Evolutionary conservation across 64 coral and sea anemone species (phyloP).

Genomic region (Astreopora myriophthalma): DNA sequence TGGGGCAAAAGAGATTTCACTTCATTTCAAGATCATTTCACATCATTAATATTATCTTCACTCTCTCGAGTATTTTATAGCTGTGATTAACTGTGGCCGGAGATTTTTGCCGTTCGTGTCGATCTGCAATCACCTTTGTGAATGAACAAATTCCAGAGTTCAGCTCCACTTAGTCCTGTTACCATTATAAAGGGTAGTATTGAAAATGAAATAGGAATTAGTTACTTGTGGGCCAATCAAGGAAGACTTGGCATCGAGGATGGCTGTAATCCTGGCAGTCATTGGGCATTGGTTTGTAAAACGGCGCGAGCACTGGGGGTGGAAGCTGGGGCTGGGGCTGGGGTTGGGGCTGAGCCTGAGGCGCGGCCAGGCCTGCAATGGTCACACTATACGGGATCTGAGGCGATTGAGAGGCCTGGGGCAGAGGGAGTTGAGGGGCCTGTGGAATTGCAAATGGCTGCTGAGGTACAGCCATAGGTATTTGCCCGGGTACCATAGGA

Average conservation of each 20-base stretch:
- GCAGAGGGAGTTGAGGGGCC: slow-evolving; percentile 27
- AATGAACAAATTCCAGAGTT: no score
- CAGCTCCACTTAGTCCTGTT: no score
- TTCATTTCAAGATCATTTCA: no score
- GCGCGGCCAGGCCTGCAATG: background rate
- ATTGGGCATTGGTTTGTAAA: slow-evolving; percentile 67
- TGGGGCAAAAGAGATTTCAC: no score
- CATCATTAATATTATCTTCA: no score
- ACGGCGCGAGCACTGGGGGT: background rate
- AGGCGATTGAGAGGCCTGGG: slow-evolving; percentile 9
- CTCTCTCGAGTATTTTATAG: no score
- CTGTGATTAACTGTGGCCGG: no score
- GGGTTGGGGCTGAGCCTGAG: slow-evolving; percentile 40
- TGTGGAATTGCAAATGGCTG: slow-evolving; percentile 34
- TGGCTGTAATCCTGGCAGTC: slow-evolving; percentile 75
- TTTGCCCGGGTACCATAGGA: slow-evolving; percentile 57
- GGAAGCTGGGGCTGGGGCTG: slow-evolving; percentile 30
- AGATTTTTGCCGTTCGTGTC: no score
- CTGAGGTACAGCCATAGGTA: slow-evolving; percentile 41
- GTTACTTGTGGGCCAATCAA: slow-evolving; percentile 91
- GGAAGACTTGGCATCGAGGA: slow-evolving; percentile 74
- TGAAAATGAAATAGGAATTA: background rate
- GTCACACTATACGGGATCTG: slow-evolving; percentile 41
- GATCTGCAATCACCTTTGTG: no score
- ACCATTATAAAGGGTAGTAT: background rate